Percentiles rank a stretch among this genome's conserved stretches.
phyloP scores from a whole-genome alignment of 2,797 vertebrate genomes.

The Lates japonicus region DNA sequence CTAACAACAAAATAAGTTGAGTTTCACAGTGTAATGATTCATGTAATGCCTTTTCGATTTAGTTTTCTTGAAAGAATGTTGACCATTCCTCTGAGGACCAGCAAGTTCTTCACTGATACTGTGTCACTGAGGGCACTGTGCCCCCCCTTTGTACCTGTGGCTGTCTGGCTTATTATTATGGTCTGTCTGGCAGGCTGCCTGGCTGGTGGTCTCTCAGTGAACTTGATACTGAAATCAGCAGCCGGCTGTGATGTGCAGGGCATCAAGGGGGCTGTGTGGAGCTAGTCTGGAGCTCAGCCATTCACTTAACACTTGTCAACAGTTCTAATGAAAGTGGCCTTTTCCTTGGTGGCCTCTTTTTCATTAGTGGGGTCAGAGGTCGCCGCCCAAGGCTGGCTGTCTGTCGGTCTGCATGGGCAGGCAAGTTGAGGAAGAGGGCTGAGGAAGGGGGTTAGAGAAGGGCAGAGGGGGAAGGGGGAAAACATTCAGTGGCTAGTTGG shows the following conservation, averaged over 20 bases:
- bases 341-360: constrained; percentile 82
- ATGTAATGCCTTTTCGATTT: neutral
- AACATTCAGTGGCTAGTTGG: constrained; percentile 55
- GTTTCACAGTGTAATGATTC: neutral
- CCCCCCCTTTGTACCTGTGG: constrained; percentile 53
- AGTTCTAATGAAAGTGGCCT: constrained; percentile 84
- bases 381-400: constrained; percentile 55
- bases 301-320: constrained; percentile 85
- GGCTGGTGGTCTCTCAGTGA: constrained; percentile 79
- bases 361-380: constrained; percentile 86
- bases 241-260: constrained; percentile 59
- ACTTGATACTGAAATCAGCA: constrained; percentile 83
- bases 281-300: constrained; percentile 72
- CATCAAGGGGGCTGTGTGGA: constrained; percentile 55
- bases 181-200: constrained; percentile 75
- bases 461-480: constrained; percentile 52
- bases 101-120: constrained; percentile 5
- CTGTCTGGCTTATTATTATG: constrained; percentile 77
- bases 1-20: neutral
- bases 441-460: constrained; percentile 43
- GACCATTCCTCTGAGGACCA: constrained; percentile 1
- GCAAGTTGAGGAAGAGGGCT: constrained; percentile 60
- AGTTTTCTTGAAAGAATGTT: constrained; percentile 12
- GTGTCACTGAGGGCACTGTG: constrained; percentile 65
- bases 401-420: constrained; percentile 63